Percentiles rank a stretch among this genome's conserved stretches.
These are phyloP conservation scores for Drosophila persimilis DNA, from an alignment of 1,140 invertebrate genomes.

Conservation along the genomic window DNA sequence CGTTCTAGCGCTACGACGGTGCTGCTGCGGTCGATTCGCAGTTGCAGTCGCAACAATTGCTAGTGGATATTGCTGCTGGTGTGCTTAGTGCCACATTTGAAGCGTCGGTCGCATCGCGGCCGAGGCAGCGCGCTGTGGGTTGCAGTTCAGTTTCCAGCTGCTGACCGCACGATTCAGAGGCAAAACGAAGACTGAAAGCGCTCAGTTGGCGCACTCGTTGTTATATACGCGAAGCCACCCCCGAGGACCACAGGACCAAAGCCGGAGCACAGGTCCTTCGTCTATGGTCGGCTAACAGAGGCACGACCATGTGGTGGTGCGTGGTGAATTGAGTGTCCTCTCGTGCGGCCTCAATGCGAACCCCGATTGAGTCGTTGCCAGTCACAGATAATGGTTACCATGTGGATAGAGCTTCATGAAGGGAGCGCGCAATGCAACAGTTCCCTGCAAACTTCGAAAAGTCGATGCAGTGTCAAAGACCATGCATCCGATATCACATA, in stretches of 20 bases:
- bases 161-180: slow-evolving; percentile 78
- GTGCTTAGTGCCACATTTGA: slow-evolving; percentile 37
- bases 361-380: slow-evolving; percentile 30
- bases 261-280: neutral
- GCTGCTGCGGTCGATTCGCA: slow-evolving; percentile 15
- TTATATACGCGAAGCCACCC: slow-evolving; percentile 60
- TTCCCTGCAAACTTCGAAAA: slow-evolving; percentile 28
- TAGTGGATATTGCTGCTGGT: neutral
- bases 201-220: slow-evolving; percentile 75
- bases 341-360: slow-evolving; percentile 7
- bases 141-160: slow-evolving; percentile 46
- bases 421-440: slow-evolving; percentile 43
- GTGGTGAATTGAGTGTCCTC: neutral
- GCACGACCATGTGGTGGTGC: neutral
- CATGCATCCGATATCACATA: neutral
- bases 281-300: neutral
- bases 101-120: slow-evolving; percentile 62
- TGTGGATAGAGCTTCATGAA: neutral
- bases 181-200: slow-evolving; percentile 78
- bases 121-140: slow-evolving; percentile 49
- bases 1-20: neutral
- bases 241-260: neutral
- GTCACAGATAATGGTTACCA: slow-evolving; percentile 27
- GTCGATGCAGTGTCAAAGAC: neutral
- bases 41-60: slow-evolving; percentile 2